Base-by-base conservation (phyloP, 64 coral and sea anemone genomes). In the Porites lutea region DNA sequence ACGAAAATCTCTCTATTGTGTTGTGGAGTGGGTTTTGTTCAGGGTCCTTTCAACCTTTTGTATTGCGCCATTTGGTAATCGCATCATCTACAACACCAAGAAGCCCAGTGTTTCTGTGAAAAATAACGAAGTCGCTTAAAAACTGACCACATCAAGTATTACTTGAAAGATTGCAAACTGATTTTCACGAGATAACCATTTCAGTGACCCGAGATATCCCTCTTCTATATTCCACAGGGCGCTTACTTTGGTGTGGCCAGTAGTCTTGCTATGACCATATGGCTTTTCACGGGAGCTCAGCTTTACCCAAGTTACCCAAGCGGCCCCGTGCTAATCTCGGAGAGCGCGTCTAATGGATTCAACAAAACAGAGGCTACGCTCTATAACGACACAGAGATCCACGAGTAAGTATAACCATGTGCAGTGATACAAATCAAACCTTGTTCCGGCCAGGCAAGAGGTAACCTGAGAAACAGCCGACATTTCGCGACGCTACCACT, bases 241-340 rank as follows among this genome's bases (percentile, higher is more conserved):
- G 89, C 90, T 5, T 91, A 86, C 66, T 43, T 60, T 75, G 93
- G 93, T 65, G 93, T 91, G 6, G 74, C 59, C 27, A 74, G 72
- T 60, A 89, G 93, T 55, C 71, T 95, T 54, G 82, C 63, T 47
- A 87, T 95, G 65, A 88, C 93, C 13, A 48, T 87, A 16, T 95
- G 93, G 93, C 52, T 95, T 45, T 95, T 95, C 55, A 91, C 86
- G 79, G 93, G 93, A 43, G 93, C 93, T 10, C 89, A 91, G 82
- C 49, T 95, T 27, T 95, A 91, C 82, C 93, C 93, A 6, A 71
- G 86, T 71, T 62, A 82, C 22, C 43, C 81, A 6, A 48, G 21
- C 3, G 65, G 82, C 14, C 76, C 93, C 66, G 89, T 95, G 43
- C 78, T 45, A 14, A 62, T 89, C 58, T 49, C 72, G 48, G 87